Conservation (phyloP, 2,888 invertebrate genomes). For the Hirtodrosophila cameraria region DNA sequence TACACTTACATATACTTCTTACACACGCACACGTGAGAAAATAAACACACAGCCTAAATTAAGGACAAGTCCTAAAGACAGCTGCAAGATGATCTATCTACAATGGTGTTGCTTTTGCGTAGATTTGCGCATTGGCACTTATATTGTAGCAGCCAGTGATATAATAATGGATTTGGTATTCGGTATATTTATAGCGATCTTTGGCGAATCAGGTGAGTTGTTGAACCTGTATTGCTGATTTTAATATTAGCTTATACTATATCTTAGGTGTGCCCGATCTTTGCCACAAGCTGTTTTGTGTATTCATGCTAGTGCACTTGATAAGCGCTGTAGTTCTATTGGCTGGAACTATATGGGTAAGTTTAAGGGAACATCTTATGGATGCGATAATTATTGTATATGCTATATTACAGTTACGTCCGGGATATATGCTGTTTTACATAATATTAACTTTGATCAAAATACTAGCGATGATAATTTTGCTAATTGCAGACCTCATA, state of each 20-base stretch:
- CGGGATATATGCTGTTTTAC: constrained; percentile 34
- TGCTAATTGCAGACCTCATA: constrained; percentile 30
- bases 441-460: constrained; percentile 31
- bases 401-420: constrained; percentile 28
- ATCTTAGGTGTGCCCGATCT: constrained; percentile 60
- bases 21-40: not conserved
- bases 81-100: constrained; percentile 58
- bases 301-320: constrained; percentile 52
- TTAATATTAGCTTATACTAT: not conserved
- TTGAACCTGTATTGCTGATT: not conserved
- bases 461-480: constrained; percentile 41
- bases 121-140: constrained; percentile 60
- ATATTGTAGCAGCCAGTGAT: constrained; percentile 35
- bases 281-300: constrained; percentile 43
- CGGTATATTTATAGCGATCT: constrained; percentile 38
- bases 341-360: constrained; percentile 43
- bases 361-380: not conserved
- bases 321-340: constrained; percentile 27
- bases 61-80: too few species aligned
- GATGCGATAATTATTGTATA: not conserved
- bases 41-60: constrained; percentile 1
- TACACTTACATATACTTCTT: constrained; percentile 1
- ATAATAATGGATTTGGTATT: constrained; percentile 41
- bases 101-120: constrained; percentile 55
- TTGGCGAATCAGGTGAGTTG: constrained; percentile 60